Conservation (phyloP, 1,140 invertebrate species). For the Brachionus koreanus region DNA sequence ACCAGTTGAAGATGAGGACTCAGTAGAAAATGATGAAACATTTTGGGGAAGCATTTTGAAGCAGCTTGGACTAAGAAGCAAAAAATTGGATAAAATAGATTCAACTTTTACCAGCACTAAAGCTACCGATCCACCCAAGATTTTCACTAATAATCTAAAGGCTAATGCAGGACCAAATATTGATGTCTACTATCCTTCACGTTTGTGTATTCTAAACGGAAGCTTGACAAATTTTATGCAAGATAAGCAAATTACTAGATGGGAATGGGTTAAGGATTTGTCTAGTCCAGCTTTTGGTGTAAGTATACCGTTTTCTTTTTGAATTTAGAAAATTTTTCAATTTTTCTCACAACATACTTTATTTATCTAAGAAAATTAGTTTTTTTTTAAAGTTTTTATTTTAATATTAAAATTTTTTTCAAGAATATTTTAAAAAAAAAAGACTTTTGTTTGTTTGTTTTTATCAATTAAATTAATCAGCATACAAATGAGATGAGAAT, state of each 20-base stretch:
- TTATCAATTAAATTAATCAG: too few species aligned
- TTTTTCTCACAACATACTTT: background rate
- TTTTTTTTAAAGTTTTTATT: too few species aligned
- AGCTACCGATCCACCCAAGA: constrained; percentile 5
- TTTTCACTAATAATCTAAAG: constrained; percentile 1
- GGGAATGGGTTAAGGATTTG: constrained; percentile 36
- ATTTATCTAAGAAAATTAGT: too few species aligned
- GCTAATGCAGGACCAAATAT: constrained; percentile 23
- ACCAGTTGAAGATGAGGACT: background rate
- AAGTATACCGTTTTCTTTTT: background rate
- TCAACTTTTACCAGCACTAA: background rate
- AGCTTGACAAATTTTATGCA: constrained; percentile 4
- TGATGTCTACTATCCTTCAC: constrained; percentile 29
- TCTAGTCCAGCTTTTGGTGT: constrained; percentile 43
- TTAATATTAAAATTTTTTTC: too few species aligned
- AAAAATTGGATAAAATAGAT: background rate
- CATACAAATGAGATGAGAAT: too few species aligned
- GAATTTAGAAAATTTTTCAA: background rate
- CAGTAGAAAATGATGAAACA: background rate
- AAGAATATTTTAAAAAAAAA: too few species aligned
- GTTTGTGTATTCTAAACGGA: constrained; percentile 14
- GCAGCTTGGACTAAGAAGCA: background rate
- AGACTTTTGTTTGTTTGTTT: too few species aligned
- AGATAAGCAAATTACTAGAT: background rate
- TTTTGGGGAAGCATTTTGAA: constrained; percentile 3